Percentiles rank a stretch among this genome's conserved stretches.
Conservation (phyloP, 2,797 vertebrate species). For the Mallotus villosus region DNA sequence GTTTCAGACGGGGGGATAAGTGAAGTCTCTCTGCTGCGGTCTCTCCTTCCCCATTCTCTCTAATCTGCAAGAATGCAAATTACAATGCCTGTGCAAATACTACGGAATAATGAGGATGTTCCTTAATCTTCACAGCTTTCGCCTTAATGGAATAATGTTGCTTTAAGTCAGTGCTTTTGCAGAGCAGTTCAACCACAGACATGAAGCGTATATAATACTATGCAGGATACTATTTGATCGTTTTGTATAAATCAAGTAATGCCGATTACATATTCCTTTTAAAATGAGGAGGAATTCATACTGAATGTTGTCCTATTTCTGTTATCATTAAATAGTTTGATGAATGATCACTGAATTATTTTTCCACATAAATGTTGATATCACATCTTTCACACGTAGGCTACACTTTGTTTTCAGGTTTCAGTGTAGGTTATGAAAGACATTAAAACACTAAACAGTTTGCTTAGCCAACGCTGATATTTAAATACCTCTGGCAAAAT, state of each 20-base stretch:
- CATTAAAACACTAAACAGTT: conserved; percentile 1
- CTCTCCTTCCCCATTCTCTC: conserved; percentile 62
- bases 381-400: too few relatives aligned
- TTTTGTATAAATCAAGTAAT: too few relatives aligned
- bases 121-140: conserved; percentile 52
- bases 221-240: neutral
- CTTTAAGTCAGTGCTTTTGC: conserved; percentile 25
- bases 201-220: conserved; percentile 13
- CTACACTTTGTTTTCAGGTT: too few relatives aligned
- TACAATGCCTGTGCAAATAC: conserved; percentile 73
- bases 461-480: conserved; percentile 47
- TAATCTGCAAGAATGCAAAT: conserved; percentile 77
- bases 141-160: conserved; percentile 62
- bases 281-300: too few relatives aligned
- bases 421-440: too few relatives aligned
- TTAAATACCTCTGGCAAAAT: conserved; percentile 58
- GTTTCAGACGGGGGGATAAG: conserved; percentile 63
- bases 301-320: neutral
- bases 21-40: conserved; percentile 64
- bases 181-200: neutral
- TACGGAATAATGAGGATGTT: conserved; percentile 69
- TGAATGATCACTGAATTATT: too few relatives aligned
- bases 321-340: too few relatives aligned
- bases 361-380: too few relatives aligned
- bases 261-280: too few relatives aligned